Conservation (phyloP, 2,113 vertebrate species). For the Pteruthius melanotis region DNA sequence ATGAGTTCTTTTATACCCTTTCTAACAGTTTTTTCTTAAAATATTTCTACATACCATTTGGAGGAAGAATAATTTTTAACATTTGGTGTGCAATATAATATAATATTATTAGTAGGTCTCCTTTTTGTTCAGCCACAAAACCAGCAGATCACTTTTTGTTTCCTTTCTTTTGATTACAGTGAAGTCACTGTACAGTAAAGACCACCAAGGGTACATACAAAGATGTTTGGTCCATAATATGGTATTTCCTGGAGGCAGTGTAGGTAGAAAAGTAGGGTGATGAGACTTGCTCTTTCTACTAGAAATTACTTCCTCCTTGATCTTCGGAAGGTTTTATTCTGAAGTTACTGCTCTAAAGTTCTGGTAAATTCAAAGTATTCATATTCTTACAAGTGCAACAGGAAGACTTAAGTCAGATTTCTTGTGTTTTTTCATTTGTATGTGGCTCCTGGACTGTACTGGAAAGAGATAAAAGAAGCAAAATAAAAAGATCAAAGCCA, state of each 20-base stretch:
- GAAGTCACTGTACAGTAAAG: neutral
- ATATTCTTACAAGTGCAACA: neutral
- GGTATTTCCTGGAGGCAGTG: neutral
- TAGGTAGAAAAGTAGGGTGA: neutral
- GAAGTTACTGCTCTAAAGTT: neutral
- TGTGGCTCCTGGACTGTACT: neutral
- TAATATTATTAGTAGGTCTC: neutral
- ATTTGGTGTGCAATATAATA: neutral
- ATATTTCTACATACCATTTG: neutral
- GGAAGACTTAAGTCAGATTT: neutral
- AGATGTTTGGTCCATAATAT: neutral
- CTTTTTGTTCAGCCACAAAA: neutral
- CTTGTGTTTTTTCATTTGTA: neutral
- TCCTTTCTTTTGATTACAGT: neutral
- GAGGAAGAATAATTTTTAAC: neutral
- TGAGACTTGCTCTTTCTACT: neutral
- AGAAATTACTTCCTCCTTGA: neutral
- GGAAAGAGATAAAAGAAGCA: neutral
- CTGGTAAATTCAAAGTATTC: neutral
- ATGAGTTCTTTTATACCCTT: neutral
- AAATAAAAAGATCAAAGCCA: neutral
- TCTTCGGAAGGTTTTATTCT: neutral
- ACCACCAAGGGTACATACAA: neutral
- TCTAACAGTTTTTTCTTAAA: neutral
- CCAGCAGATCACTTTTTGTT: neutral